phyloP scores from a whole-genome alignment of 2,797 vertebrate genomes.

The Kryptolebias ocellatus region DNA sequence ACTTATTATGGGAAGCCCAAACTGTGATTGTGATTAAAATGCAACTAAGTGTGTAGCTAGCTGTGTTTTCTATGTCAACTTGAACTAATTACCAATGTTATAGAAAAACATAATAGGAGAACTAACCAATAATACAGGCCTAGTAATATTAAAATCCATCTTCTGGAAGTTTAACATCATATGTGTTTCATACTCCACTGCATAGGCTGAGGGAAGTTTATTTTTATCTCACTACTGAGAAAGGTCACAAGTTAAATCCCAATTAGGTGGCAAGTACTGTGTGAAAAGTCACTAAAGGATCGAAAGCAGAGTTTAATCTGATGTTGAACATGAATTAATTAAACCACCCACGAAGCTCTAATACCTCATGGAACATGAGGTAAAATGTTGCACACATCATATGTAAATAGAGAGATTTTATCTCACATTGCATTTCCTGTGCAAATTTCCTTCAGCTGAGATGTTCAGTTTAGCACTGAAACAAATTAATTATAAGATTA shows the following conservation, averaged over 20 bases:
- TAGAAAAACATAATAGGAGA: too few species aligned
- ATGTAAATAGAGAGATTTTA: neutral
- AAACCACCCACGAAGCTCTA: neutral
- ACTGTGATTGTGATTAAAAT: too few species aligned
- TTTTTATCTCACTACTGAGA: neutral
- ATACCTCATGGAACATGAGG: neutral
- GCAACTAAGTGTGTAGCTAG: too few species aligned
- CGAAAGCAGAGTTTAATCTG: neutral
- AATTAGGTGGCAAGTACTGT: neutral
- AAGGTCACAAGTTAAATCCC: neutral
- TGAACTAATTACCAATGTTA: too few species aligned
- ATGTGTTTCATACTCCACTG: too few species aligned
- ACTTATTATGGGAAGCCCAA: too few species aligned
- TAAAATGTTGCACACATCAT: neutral
- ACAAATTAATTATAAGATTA: neutral
- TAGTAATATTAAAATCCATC: too few species aligned
- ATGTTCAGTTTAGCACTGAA: neutral
- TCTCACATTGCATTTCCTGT: slow-evolving; percentile 27
- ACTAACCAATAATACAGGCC: too few species aligned
- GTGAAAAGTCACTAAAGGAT: too few species aligned
- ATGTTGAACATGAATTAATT: neutral
- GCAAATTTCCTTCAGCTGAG: slow-evolving; percentile 1
- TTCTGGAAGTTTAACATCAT: too few species aligned
- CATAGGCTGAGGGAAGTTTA: too few species aligned
- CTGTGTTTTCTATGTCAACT: too few species aligned